Conservation (phyloP, 2,113 vertebrate genomes). For the Macroglossus sobrinus region DNA sequence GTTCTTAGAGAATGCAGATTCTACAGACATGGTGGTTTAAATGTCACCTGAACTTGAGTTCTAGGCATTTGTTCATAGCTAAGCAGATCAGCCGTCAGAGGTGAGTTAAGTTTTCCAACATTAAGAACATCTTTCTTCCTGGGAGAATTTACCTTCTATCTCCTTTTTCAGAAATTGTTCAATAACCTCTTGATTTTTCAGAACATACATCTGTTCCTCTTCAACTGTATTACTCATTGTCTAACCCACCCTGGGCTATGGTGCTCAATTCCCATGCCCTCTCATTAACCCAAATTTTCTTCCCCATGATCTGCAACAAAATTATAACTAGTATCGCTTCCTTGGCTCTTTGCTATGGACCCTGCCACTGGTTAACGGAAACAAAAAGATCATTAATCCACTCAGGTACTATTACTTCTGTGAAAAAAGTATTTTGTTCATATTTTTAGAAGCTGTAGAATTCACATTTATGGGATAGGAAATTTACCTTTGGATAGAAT, state of each 20-base stretch:
- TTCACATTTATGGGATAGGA: constrained; percentile 22
- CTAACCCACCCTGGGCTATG: not conserved
- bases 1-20: not conserved
- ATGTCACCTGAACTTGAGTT: not conserved
- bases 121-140: not conserved
- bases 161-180: not conserved
- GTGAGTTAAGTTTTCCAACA: not conserved
- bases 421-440: constrained; percentile 47
- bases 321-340: constrained; percentile 5
- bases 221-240: not conserved
- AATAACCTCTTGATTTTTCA: not conserved
- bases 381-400: constrained; percentile 63
- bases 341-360: not conserved
- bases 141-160: not conserved
- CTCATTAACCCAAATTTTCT: constrained; percentile 45
- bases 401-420: constrained; percentile 32
- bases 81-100: not conserved
- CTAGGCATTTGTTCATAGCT: not conserved
- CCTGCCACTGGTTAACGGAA: not conserved
- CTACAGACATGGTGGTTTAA: not conserved
- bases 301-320: constrained; percentile 4
- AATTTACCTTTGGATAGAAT: constrained; percentile 20
- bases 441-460: constrained; percentile 64
- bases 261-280: not conserved
- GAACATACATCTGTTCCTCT: not conserved